phyloP scores from a whole-genome alignment of 2,888 invertebrate genomes.

The Ormia ochracea region DNA sequence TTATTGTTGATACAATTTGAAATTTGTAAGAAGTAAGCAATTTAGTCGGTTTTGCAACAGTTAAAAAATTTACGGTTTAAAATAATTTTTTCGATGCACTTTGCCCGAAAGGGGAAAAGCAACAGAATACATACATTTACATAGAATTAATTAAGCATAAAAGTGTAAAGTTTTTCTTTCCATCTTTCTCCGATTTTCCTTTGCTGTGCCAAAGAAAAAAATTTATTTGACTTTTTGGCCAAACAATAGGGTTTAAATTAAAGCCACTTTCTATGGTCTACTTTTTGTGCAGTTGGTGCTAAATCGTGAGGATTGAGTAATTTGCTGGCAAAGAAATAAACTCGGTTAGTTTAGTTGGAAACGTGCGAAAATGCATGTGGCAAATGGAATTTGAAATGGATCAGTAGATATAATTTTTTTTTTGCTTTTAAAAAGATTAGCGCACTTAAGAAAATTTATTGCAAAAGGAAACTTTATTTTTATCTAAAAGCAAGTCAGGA shows the following conservation, averaged over 20 bases:
- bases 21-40: conserved; percentile 3
- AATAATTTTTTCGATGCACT: conserved; percentile 12
- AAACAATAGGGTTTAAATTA: conserved; percentile 46
- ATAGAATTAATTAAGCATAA: conserved; percentile 56
- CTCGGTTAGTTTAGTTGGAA: neutral
- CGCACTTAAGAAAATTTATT: conserved; percentile 17
- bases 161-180: conserved; percentile 43
- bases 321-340: conserved; percentile 1
- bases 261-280: conserved; percentile 44
- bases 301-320: conserved; percentile 7
- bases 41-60: neutral
- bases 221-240: conserved; percentile 24
- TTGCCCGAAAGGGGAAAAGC: neutral
- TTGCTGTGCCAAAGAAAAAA: neutral
- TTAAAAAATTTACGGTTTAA: neutral
- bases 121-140: conserved; percentile 19
- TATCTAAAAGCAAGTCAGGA: neutral
- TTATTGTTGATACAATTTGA: conserved; percentile 20
- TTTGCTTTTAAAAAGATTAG: neutral
- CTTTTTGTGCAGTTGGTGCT: conserved; percentile 2
- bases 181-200: neutral
- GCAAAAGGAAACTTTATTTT: neutral
- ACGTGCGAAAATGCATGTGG: neutral
- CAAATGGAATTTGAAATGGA: conserved; percentile 9
- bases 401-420: neutral